phyloP scores from a whole-genome alignment of 1,140 invertebrate species.

The Wiebesia pumilae region DNA sequence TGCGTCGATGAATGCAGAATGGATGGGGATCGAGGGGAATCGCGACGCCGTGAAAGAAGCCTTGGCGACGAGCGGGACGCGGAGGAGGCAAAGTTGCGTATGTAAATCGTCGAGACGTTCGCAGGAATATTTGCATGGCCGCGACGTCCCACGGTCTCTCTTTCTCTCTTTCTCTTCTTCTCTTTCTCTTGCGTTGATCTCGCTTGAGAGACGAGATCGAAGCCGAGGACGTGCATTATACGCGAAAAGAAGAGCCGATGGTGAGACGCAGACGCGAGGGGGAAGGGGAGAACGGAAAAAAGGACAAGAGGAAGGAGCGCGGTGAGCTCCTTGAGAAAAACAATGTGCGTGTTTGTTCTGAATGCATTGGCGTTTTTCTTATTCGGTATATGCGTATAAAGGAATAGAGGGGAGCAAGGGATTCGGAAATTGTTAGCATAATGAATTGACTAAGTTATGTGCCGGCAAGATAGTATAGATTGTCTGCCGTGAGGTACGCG shows the following conservation, averaged over 20 bases:
- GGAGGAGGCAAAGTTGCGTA: conserved; percentile 61
- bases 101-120: conserved; percentile 63
- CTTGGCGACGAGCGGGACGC: background rate
- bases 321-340: conserved; percentile 23
- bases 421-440: conserved; percentile 27
- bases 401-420: background rate
- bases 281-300: background rate
- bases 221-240: conserved; percentile 46
- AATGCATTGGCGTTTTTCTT: conserved; percentile 16
- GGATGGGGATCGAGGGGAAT: conserved; percentile 63
- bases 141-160: conserved; percentile 59
- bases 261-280: background rate
- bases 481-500: background rate
- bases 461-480: background rate
- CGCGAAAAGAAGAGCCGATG: conserved; percentile 24
- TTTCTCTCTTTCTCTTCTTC: conserved; percentile 24
- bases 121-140: conserved; percentile 63
- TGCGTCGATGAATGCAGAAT: conserved; percentile 68
- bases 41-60: conserved; percentile 57
- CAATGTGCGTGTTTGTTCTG: conserved; percentile 27
- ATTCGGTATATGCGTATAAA: background rate
- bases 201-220: conserved; percentile 51
- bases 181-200: conserved; percentile 19
- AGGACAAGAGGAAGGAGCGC: background rate
- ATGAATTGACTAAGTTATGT: conserved; percentile 29